Evolutionary conservation across 2,888 invertebrate genomes (phyloP), one percentile per base, ranked within the genome.

Genomic region (Timandra comae): DNA sequence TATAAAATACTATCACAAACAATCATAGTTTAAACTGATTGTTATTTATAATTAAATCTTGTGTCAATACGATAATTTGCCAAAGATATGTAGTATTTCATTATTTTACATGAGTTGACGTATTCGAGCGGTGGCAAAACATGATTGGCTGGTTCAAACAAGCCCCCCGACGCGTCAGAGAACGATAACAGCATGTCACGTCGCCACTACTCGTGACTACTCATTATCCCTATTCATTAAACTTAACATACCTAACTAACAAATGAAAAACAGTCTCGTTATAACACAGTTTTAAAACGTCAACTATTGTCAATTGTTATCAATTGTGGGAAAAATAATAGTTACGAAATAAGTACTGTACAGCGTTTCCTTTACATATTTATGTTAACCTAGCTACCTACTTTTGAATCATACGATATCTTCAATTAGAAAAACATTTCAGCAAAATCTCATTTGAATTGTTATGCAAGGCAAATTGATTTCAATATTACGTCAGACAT

Each of bases 121-220:
- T 47, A 47, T 16, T 31, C 38, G 21, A 36, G 29, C 37, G 50
- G 34, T 56, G 58, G 58, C 54, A 49, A 49, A 13, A 33, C 38
- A 39, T 48, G 53, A 64, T 64, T 64, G 64, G 64, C 47, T 44
- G 48, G 34, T 38, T 33, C 35, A 43, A 77, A 67, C 79, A 69
- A 79, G 79, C 79, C 75, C 74, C 74, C 49, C 45, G 43, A 62
- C 74, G 72, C 75, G 74, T 71, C 76, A 71, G 41, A 42, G 25
- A 16, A 16, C 52, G 38, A 44, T 56, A 63, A 33, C 38, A 21
- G 10, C 50, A 43, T 49, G 48, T 56, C 56, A 52, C 50, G 59
- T 52, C 51, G 46, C 46, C 52, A 56, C 43, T 51, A 48, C 63
- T 61, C 60, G 63, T 68, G 65, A 63, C 62, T 35, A 23, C 19